Evolutionary conservation across 2,888 invertebrate species (phyloP), one percentile per base, ranked within the genome.

Genomic region (Meiosimyza decipiens): DNA sequence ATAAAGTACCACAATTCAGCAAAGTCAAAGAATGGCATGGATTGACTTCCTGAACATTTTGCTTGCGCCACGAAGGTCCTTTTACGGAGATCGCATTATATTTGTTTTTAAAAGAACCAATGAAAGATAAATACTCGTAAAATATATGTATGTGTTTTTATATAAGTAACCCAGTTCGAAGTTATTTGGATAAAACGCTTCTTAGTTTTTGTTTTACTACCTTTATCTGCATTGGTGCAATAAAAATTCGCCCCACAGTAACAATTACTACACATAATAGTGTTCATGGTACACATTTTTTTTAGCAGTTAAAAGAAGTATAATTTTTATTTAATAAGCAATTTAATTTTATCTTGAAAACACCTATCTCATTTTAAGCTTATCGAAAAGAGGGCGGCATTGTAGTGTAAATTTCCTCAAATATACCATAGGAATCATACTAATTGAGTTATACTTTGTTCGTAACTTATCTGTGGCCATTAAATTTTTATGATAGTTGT

Each of bases 321-420:
- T 52, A 50, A 73, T 59, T 65, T 59, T n/a, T 40, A 49, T 59
- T 71, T 70, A 63, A 73, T 70, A 18, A 73, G 51, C 59, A 54
- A 52, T 73, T 70, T 16, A 47, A 22, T 50, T 13, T 16, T 60
- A 69, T 47, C 63, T 47, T 16, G 47, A 63, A 63, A 33, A 63
- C 9, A 16, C 15, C 52, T 11, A 52, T 18, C 22, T 67, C 47
- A 33, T 47, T 67, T 13, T 55, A 54, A n/a, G 15, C 54, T 52
- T 52, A 54, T 15, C 28, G 22, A 66, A 67, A 67, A 67, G 66
- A 67, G 55, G 55, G 55, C 66, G 55, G 55, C 33, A 28, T 63
- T 49, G 18, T 63, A 28, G 40, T 40, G 9, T 40, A 40, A 40
- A 7, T 40, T 40, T 40, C 40, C 40, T 40, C 9, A 7, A 6